Percentiles rank a stretch among this genome's conserved stretches.
Evolutionary conservation across 92 coral and sea anemone species (phyloP).

Genomic region (Phenganax subtilis): DNA sequence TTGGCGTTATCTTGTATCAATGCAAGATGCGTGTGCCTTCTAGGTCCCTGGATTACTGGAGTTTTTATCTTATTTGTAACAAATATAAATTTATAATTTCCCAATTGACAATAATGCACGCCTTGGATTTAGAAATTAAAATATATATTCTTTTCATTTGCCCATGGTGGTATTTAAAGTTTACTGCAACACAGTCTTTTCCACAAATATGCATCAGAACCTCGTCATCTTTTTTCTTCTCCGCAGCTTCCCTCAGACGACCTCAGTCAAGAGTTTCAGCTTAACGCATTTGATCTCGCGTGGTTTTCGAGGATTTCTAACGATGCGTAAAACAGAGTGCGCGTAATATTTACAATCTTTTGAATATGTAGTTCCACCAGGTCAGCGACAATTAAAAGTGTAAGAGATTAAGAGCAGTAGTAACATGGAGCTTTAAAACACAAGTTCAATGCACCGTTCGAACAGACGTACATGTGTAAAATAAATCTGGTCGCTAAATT

Average conservation of each 20-base stretch:
- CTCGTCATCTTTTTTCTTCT: neutral
- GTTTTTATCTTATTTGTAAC: neutral
- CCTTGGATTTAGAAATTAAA: neutral
- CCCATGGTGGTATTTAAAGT: conserved; percentile 7
- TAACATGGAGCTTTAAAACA: neutral
- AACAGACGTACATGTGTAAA: no score
- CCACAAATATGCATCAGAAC: conserved; percentile 13
- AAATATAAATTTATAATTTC: no score
- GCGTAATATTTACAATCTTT: no score
- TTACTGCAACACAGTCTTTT: conserved; percentile 25
- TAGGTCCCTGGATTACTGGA: neutral
- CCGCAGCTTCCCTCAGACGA: conserved; percentile 21
- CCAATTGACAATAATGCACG: no score
- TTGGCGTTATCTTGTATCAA: neutral
- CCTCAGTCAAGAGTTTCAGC: conserved; percentile 31
- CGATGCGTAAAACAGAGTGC: no score
- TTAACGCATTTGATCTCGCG: conserved; percentile 17
- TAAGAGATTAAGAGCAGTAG: no score
- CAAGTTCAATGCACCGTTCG: neutral
- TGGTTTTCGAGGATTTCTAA: conserved; percentile 20
- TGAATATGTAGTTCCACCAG: no score
- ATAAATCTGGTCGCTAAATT: no score
- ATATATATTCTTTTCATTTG: neutral
- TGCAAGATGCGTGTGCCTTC: neutral
- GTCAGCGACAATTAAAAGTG: no score